Base-by-base conservation (phyloP, 2,113 vertebrate genomes). In the Oreochromis spilurus region DNA sequence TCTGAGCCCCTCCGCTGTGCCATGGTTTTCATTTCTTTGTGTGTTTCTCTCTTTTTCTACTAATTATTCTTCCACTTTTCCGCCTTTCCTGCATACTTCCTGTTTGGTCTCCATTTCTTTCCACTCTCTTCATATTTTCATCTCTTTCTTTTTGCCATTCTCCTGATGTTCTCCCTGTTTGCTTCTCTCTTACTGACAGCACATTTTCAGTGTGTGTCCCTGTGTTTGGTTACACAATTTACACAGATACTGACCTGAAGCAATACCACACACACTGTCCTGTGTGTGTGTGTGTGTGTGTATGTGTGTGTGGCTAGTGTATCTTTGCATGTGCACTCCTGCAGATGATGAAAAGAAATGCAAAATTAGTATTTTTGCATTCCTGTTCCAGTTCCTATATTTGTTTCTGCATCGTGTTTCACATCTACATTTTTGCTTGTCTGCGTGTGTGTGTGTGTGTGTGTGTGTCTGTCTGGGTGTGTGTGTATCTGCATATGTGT, bases 221-320 rank as follows among this genome's bases (percentile, higher is more conserved):
- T 82, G 21, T 92, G 91, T 92, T 93, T 93, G 83, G 52, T 77
- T 50, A 50, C 26, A 50, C 26, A 77, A 48, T 75, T 65, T 79
- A 50, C 26, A 50, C 45, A 77, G 38, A 67, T 57, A 81, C 29
- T 24, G 38, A 89, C 53, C 79, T 86, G 89, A 91, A 90, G 85
- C 80, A 50, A 87, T 90, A 57, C 81, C 57, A 84, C 88, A 89
- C 89, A 92, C 58, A 84, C 67, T 29, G 52, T n/a, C 24, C 3
- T 2, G 1, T 24, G 19, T 83, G 26, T 40, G 29, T 34, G 58
- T 24, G 21, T 26, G 26, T 26, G 26, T 26, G 26, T 26, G 26
- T 3, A 1, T 83, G 26, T 83, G 26, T 40, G 29, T 34, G 58
- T 24, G 21, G 67, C 13, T 45, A 72, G 67, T 75, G 40, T 48